Base-by-base conservation (phyloP, 2,888 invertebrate genomes). In the Campoplex nolae region DNA sequence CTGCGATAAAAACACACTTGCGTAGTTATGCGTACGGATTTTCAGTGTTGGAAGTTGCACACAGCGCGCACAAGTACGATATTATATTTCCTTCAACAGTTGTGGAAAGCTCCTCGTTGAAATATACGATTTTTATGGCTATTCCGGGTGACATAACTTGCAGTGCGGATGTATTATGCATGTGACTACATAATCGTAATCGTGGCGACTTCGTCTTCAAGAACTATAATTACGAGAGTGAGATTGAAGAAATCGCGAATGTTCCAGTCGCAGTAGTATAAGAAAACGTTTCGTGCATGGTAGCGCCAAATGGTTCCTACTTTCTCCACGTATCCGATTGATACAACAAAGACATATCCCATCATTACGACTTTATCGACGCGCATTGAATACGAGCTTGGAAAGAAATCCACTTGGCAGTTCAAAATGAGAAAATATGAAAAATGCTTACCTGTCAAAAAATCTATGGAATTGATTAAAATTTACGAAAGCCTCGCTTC, bases 241-340 rank as follows among this genome's bases (percentile, higher is more conserved):
- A 58, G 75, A 83, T 62, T 70, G 58, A 70, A 51, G 48, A 70
- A 81, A 70, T 51, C 51, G 54, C 38, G 51, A 74, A 58, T 83
- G 54, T 70, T 62, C 58, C 65, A 35, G 58, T 70, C 48, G 23
- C 23, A 23, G 23, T 23, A 8, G 45, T 28, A 45, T 51, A 32
- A 73, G 51, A 45, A 73, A 51, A 58, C 16, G 48, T 45, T 42
- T 11, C 48, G 32, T 32, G 11, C 48, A 28, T 42, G 45, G 45
- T 56, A 76, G 68, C 38, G 48, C 51, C 35, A 35, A 54, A 48
- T 51, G 77, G 58, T 78, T 83, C 23, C 71, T 32, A 65, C 83
- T 83, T 83, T 83, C 83, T 80, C 62, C 73, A 18, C 48, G 45
- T 45, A 73, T 62, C 45, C 38, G 73, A 83, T 73, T 45, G 65